These are phyloP conservation scores for Acanthaster planci DNA, from an alignment of 35 echinoderm and acorn worm genomes.

Conservation along the genomic window DNA sequence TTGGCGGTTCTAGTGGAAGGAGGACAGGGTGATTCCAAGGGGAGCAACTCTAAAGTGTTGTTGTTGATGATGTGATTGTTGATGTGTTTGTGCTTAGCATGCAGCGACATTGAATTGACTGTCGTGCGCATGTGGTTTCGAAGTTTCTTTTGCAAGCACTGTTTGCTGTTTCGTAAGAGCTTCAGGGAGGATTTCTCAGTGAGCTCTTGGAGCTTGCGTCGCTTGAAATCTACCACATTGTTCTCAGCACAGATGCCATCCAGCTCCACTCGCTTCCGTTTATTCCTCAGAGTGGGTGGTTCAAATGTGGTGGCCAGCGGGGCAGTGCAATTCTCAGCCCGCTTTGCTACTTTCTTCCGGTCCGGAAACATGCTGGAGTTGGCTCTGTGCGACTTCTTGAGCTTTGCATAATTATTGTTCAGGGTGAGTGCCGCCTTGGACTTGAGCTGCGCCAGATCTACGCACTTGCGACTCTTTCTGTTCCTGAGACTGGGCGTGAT, in stretches of 20 bases:
- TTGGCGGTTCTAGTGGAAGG: background rate
- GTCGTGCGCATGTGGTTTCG: slow-evolving; percentile 18
- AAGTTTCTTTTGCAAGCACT: slow-evolving; percentile 3
- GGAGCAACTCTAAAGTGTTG: background rate
- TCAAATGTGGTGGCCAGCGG: background rate
- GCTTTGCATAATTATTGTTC: slow-evolving; percentile 17
- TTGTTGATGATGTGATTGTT: slow-evolving; percentile 16
- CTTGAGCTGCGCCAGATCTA: background rate
- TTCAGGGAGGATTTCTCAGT: slow-evolving; percentile 15
- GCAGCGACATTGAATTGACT: slow-evolving; percentile 9
- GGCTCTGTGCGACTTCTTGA: slow-evolving; percentile 2
- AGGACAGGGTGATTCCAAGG: background rate
- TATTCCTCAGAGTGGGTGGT: background rate
- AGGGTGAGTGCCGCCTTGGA: background rate
- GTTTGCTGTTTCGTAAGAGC: slow-evolving; percentile 42
- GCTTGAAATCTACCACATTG: background rate
- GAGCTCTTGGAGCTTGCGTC: background rate
- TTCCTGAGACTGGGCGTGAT: background rate
- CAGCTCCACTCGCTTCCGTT: background rate
- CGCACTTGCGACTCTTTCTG: slow-evolving; percentile 2
- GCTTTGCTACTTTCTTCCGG: background rate
- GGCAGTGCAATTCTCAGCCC: background rate
- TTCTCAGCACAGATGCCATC: background rate
- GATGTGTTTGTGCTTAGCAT: slow-evolving; percentile 20
- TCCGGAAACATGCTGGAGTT: background rate